These are phyloP conservation scores for Electrona antarctica DNA, from an alignment of 2,113 vertebrate species.

Conservation along the genomic window DNA sequence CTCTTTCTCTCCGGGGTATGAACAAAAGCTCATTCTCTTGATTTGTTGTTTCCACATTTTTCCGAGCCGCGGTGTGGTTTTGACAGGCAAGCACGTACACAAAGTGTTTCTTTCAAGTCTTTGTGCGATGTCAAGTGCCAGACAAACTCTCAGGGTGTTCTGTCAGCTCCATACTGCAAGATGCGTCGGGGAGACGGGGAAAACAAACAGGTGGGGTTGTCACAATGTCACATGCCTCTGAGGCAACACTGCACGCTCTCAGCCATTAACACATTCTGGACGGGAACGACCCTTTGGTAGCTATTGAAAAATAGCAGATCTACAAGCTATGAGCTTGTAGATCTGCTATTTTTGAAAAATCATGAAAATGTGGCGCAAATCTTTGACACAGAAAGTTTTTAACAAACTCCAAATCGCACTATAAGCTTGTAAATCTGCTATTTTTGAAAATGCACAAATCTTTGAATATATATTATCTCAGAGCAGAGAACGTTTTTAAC, in stretches of 20 bases:
- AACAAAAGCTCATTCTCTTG: conserved; percentile 18
- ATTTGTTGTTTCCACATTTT: conserved; percentile 43
- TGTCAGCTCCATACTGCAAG: conserved; percentile 57
- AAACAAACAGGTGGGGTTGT: conserved; percentile 64
- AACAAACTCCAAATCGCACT: no score
- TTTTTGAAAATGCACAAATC: no score
- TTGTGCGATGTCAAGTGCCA: conserved; percentile 52
- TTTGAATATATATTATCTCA: no score
- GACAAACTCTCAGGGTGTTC: conserved; percentile 50
- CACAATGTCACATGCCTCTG: conserved; percentile 58
- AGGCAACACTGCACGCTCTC: conserved; percentile 24
- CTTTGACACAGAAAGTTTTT: no score
- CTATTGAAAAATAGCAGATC: no score
- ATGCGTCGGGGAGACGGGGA: conserved; percentile 51
- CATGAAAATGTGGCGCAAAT: no score
- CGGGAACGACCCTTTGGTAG: no score
- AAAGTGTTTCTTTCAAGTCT: conserved; percentile 40
- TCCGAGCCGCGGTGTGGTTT: conserved; percentile 35
- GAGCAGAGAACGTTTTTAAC: no score
- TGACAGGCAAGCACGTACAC: conserved; percentile 28
- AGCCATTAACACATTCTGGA: no score
- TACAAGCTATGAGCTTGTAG: no score
- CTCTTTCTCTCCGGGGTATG: not conserved
- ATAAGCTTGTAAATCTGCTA: no score
- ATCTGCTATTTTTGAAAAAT: no score